Base-by-base conservation (phyloP, 1,140 invertebrate species). In the Bombus sylvicola region DNA sequence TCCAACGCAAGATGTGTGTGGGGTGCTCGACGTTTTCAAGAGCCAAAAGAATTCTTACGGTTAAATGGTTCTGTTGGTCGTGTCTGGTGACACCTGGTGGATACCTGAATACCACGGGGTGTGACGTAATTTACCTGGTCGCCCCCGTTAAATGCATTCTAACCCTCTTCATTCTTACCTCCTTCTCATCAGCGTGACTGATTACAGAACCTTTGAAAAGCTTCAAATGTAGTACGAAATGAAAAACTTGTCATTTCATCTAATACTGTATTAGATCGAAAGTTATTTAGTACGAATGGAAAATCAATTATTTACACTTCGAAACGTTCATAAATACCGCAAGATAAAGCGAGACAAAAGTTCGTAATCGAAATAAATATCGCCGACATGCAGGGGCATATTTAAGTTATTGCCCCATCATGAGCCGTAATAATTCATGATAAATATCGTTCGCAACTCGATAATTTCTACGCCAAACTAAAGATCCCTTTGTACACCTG, bases 111-210 rank as follows among this genome's bases (percentile, higher is more conserved):
- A 83, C 66, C 43, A 37, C 37, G 72, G 82, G 87, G 90, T 90
- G 91, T 92, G 91, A 92, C 88, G 86, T 91, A 91, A 92, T 91
- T 89, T 89, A 85, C 47, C 81, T 31, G 72, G 39, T 76, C 62
- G 59, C 25, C n/a, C 47, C 31, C 28, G 69, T 77, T 62, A 57
- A 71, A 34, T 41, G 6, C 75, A n/a, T 43, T 5, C 31, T 31
- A 73, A 75, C 53, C 73, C 81, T 81, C 64, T 87, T 84, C 66
- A 66, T 73, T 34, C 18, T 53, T 34, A 39, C 66, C 74, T 81
- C 78, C 72, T 89, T 89, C 81, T 81, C 88, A 81, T 87, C 73
- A 78, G 59, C 41, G 39, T 41, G 73, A 41, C n/a, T 66, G 73
- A 84, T 53, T 22, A 22, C 47, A 22, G 43, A 10, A 47, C 28